phyloP scores from a whole-genome alignment of 2,113 vertebrate genomes.

The Tautogolabrus adspersus region DNA sequence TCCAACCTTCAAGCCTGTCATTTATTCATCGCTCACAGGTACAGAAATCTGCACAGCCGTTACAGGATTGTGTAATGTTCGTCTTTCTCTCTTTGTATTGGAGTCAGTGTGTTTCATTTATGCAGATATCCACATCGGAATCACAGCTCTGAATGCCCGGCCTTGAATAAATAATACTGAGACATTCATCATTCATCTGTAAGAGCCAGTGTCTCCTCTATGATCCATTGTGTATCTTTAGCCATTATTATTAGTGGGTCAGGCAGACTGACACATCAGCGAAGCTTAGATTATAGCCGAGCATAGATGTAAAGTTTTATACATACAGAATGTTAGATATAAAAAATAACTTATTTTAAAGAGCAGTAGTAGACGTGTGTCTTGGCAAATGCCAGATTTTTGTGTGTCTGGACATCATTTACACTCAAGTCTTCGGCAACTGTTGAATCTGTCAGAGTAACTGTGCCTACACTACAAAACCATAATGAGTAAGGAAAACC shows the following conservation, averaged over 20 bases:
- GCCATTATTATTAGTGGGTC: neutral
- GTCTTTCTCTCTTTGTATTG: neutral
- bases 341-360: neutral
- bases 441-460: no score
- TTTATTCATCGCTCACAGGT: neutral
- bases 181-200: neutral
- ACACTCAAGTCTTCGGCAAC: no score
- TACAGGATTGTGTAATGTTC: no score
- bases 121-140: neutral
- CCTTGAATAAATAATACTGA: slow-evolving; percentile 3
- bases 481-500: no score
- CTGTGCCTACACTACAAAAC: no score
- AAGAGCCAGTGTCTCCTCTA: neutral
- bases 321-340: neutral
- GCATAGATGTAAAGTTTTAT: neutral
- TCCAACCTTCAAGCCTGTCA: neutral
- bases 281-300: neutral
- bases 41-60: neutral
- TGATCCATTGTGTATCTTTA: neutral
- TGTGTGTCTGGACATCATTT: no score
- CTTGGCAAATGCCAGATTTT: no score
- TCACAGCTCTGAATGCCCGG: neutral
- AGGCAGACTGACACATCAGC: neutral
- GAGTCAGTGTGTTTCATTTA: neutral
- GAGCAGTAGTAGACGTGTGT: no score